These are phyloP conservation scores for Orgyia antiqua DNA, from an alignment of 2,888 invertebrate species.

Conservation along the genomic window DNA sequence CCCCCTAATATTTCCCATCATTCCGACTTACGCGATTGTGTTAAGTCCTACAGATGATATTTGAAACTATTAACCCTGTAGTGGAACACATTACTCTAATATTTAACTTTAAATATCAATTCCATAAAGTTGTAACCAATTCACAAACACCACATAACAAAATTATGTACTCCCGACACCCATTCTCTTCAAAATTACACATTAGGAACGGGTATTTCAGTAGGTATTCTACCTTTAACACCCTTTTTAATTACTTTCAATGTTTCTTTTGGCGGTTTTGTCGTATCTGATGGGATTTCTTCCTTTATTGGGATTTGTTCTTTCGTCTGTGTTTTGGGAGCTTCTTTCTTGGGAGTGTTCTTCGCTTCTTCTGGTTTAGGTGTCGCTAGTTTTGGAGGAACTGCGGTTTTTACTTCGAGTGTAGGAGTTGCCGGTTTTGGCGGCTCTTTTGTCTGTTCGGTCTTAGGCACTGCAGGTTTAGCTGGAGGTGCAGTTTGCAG, in stretches of 20 bases:
- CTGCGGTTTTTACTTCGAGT: background rate
- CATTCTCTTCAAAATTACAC: conserved; percentile 28
- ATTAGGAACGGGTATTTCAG: conserved; percentile 62
- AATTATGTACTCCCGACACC: conserved; percentile 9
- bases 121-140: no score
- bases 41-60: no score
- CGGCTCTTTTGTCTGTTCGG: conserved; percentile 10
- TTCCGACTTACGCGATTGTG: no score
- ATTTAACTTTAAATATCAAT: no score
- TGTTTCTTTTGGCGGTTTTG: conserved; percentile 70
- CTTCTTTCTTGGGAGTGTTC: conserved; percentile 13
- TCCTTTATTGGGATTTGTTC: conserved; percentile 73
- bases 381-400: conserved; percentile 18
- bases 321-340: conserved; percentile 19
- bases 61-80: no score
- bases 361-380: conserved; percentile 13
- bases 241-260: conserved; percentile 80
- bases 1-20: conserved; percentile 5
- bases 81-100: no score
- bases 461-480: background rate
- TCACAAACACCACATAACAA: no score
- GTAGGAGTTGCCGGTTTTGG: conserved; percentile 9
- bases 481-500: background rate
- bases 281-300: conserved; percentile 72
- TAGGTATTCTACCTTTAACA: conserved; percentile 68